phyloP scores from a whole-genome alignment of 1,140 invertebrate species.

The Heterodera carotae region DNA sequence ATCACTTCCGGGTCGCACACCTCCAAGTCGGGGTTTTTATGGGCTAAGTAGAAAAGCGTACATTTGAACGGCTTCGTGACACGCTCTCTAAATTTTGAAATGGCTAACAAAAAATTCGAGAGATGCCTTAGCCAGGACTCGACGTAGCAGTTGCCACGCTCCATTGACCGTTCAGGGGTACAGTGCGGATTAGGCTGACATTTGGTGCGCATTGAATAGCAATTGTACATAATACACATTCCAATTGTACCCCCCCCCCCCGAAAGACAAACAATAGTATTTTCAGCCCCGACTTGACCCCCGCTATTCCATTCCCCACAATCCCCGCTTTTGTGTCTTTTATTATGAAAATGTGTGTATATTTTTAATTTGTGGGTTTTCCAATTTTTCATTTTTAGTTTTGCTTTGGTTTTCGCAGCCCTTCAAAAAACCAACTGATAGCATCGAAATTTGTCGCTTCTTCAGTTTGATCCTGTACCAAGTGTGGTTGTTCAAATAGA shows the following conservation, averaged over 20 bases:
- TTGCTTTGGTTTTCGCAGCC: neutral
- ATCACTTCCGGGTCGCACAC: conserved; percentile 41
- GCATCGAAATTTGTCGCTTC: conserved; percentile 27
- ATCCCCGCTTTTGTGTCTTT: too few relatives aligned
- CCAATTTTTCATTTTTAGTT: too few relatives aligned
- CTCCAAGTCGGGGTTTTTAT: conserved; percentile 39
- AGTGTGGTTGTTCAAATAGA: conserved; percentile 34
- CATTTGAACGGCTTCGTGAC: conserved; percentile 44
- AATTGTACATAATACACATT: too few relatives aligned
- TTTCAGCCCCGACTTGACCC: too few relatives aligned
- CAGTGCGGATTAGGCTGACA: conserved; percentile 34
- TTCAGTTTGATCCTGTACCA: conserved; percentile 39
- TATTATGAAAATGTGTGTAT: too few relatives aligned
- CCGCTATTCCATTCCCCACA: too few relatives aligned
- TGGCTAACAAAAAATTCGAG: neutral
- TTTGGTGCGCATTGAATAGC: too few relatives aligned
- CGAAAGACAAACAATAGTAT: too few relatives aligned
- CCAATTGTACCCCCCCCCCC: too few relatives aligned
- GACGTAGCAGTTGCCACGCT: conserved; percentile 39
- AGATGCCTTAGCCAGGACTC: conserved; percentile 34
- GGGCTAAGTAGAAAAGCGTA: conserved; percentile 40
- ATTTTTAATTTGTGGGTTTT: too few relatives aligned
- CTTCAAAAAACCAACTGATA: neutral
- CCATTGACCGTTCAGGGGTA: conserved; percentile 1
- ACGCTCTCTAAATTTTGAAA: conserved; percentile 23